A percentile compares a stretch with the other conserved stretches of the same genome.
Conservation (phyloP, 2,888 invertebrate genomes). For the Phrixothrix hirtus region DNA sequence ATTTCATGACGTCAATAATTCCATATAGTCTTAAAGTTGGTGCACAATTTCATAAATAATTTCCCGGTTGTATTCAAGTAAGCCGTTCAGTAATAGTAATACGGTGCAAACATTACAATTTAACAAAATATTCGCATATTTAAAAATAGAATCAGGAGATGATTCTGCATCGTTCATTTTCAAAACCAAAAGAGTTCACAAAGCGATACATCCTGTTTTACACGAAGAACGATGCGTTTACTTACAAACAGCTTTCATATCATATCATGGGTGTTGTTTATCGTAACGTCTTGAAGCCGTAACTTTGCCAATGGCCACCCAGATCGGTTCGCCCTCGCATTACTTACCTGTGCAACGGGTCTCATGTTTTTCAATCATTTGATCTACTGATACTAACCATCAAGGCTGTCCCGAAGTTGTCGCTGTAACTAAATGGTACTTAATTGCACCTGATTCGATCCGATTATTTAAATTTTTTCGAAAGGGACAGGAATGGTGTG, state of each 20-base stretch:
- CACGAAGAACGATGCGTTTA: conserved; percentile 23
- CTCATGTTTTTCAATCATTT: conserved; percentile 30
- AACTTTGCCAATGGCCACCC: conserved; percentile 29
- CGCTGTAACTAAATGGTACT: conserved; percentile 29
- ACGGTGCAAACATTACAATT: no score
- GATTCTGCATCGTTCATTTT: no score
- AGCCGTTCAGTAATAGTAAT: no score
- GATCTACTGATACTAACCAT: conserved; percentile 30
- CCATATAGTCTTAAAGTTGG: no score
- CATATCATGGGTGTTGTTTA: conserved; percentile 31
- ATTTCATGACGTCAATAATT: no score
- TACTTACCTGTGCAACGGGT: conserved; percentile 24
- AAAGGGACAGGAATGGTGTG: conserved; percentile 2
- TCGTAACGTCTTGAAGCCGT: conserved; percentile 30
- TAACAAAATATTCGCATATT: no score
- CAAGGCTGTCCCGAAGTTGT: conserved; percentile 28
- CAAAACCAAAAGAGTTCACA: conserved; percentile 17
- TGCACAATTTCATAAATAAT: no score
- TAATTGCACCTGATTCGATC: conserved; percentile 24
- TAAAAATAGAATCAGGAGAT: no score
- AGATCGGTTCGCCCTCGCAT: conserved; percentile 31
- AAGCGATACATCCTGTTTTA: conserved; percentile 26
- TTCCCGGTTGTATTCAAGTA: no score
- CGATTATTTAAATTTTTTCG: conserved; percentile 16
- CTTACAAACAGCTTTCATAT: conserved; percentile 28